Conservation (phyloP, 2,797 vertebrate species). For the Semotilus atromaculatus region DNA sequence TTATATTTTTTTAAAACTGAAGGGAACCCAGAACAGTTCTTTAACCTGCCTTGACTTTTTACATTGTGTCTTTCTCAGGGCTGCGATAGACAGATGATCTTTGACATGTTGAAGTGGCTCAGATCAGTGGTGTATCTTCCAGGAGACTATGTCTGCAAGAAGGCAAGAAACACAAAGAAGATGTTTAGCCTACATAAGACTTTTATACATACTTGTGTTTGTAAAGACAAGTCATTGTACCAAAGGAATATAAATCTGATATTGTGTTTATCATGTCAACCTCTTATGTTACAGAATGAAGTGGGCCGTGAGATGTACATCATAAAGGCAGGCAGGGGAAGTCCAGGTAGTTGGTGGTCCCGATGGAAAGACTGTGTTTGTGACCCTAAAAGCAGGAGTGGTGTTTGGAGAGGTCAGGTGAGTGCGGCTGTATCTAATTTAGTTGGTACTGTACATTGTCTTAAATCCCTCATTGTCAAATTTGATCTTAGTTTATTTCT, state of each 20-base stretch:
- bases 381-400: slow-evolving; percentile 90
- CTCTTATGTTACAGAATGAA: slow-evolving; percentile 81
- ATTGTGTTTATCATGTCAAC: background rate
- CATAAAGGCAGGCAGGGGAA: slow-evolving; percentile 94
- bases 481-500: background rate
- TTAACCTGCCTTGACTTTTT: background rate
- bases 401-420: slow-evolving; percentile 99
- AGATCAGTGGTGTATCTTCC: slow-evolving; percentile 95
- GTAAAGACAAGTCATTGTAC: background rate
- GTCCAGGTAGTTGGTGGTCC: slow-evolving; percentile 95
- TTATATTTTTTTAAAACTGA: too few species aligned
- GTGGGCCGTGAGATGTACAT: slow-evolving; percentile 99
- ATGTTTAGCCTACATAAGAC: background rate
- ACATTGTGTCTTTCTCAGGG: slow-evolving; percentile 77
- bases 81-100: slow-evolving; percentile 98
- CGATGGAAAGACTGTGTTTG: slow-evolving; percentile 89
- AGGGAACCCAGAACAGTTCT: background rate
- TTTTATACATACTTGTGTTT: background rate
- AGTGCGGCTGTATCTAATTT: slow-evolving; percentile 21
- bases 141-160: slow-evolving; percentile 96
- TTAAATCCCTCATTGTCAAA: slow-evolving; percentile 2
- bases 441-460: background rate
- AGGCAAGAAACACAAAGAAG: slow-evolving; percentile 75
- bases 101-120: slow-evolving; percentile 95
- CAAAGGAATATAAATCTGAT: background rate